Evolutionary conservation across 2,888 invertebrate species (phyloP).

Genomic region (Drosophila meridiana): DNA sequence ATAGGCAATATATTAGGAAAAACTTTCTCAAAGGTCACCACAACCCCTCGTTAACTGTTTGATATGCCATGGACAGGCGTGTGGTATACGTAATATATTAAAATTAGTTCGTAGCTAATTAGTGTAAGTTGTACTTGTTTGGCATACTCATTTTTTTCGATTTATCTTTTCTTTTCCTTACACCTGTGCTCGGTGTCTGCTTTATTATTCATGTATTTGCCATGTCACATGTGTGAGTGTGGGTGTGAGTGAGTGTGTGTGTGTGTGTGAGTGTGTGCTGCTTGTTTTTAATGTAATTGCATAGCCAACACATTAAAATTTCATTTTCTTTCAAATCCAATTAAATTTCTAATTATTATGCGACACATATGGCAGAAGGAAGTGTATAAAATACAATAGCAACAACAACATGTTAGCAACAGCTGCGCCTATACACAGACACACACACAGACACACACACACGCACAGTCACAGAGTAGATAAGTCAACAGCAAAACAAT

Average conservation of each 20-base stretch:
- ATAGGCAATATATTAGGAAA: slow-evolving; percentile 17
- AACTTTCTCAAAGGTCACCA: slow-evolving; percentile 24
- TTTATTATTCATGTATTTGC: slow-evolving; percentile 40
- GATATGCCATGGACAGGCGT: slow-evolving; percentile 20
- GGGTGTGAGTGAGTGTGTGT: background rate
- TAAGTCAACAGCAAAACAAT: slow-evolving; percentile 10
- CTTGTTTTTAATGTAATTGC: slow-evolving; percentile 64
- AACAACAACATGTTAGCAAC: slow-evolving; percentile 15
- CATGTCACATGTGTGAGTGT: background rate
- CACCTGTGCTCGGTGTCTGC: slow-evolving; percentile 17
- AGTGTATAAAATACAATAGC: slow-evolving; percentile 47
- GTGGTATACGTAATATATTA: slow-evolving; percentile 55
- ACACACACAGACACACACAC: background rate
- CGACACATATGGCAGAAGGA: slow-evolving; percentile 49
- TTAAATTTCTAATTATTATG: slow-evolving; percentile 76
- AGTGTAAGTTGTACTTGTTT: slow-evolving; percentile 33
- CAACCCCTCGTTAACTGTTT: slow-evolving; percentile 7
- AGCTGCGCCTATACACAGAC: slow-evolving; percentile 34
- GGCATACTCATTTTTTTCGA: slow-evolving; percentile 14
- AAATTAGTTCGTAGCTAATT: slow-evolving; percentile 65
- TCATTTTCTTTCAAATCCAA: slow-evolving; percentile 73
- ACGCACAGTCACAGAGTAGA: slow-evolving; percentile 8
- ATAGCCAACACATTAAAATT: slow-evolving; percentile 67
- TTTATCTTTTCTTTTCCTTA: background rate
- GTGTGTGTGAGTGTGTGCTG: slow-evolving; percentile 33